These are phyloP conservation scores for Spea multiplicata DNA, from an alignment of 2,113 vertebrate genomes.

Conservation along the genomic window DNA sequence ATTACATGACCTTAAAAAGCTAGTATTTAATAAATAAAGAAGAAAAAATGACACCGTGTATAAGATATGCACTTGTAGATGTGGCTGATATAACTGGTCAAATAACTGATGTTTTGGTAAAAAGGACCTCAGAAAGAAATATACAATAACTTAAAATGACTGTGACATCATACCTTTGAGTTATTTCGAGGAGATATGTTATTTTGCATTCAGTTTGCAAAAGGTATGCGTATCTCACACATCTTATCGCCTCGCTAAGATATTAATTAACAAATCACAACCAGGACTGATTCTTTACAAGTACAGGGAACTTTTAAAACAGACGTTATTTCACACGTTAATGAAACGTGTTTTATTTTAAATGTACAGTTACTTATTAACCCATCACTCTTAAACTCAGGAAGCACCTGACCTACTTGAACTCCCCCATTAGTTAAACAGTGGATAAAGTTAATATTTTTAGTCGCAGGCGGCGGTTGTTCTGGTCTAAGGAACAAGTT, in stretches of 20 bases:
- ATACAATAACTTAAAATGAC: too few relatives aligned
- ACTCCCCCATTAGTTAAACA: not conserved
- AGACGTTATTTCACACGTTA: constrained; percentile 22
- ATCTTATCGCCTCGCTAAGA: constrained; percentile 11
- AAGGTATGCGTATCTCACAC: constrained; percentile 13
- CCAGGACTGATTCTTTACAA: constrained; percentile 26
- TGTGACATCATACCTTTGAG: not conserved
- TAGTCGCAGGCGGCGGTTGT: not conserved
- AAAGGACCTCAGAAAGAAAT: too few relatives aligned
- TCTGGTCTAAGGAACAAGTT: not conserved
- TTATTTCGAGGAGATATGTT: not conserved
- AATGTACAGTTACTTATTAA: constrained; percentile 43
- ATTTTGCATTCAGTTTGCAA: constrained; percentile 8
- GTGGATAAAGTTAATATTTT: constrained; percentile 4
- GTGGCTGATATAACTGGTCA: too few relatives aligned
- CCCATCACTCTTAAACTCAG: constrained; percentile 15
- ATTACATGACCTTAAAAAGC: too few relatives aligned
- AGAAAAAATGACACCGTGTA: too few relatives aligned
- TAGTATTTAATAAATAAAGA: too few relatives aligned
- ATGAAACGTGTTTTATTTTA: constrained; percentile 24
- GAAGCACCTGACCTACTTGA: constrained; percentile 23
- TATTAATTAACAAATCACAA: constrained; percentile 39
- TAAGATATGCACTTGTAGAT: too few relatives aligned
- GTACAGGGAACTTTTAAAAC: constrained; percentile 26
- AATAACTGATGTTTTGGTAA: too few relatives aligned